Percentiles rank a stretch among this genome's conserved stretches.
Evolutionary conservation across 2,888 invertebrate genomes (phyloP).

Genomic region (Phaedon cochleariae): DNA sequence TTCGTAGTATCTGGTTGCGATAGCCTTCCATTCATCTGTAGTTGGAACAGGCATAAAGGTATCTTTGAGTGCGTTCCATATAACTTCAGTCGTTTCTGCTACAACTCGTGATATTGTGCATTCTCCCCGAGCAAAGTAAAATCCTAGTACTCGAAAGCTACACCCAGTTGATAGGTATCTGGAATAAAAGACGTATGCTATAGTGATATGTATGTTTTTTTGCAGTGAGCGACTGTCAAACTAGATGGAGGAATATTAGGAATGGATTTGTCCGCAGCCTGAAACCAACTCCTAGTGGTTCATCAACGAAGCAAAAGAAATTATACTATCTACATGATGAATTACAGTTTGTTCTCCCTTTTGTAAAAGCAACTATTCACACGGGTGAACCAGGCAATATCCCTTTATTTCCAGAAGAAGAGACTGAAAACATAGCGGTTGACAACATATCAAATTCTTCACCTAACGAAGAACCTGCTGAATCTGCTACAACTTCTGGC

Average conservation of each 20-base stretch:
- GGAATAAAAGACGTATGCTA: neutral
- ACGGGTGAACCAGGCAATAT: neutral
- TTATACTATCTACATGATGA: neutral
- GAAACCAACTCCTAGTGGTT: neutral
- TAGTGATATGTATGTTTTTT: neutral
- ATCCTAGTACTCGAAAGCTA: conserved; percentile 1
- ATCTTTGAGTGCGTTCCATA: neutral
- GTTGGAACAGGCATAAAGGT: neutral
- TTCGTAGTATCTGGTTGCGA: conserved; percentile 6
- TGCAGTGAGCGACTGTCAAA: conserved; percentile 4
- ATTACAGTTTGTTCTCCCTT: neutral
- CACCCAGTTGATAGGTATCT: conserved; percentile 13
- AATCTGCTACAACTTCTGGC: too few relatives aligned
- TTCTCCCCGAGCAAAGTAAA: conserved; percentile 15
- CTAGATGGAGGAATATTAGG: too few relatives aligned
- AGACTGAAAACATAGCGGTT: too few relatives aligned
- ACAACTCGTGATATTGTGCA: conserved; percentile 13
- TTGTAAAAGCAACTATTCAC: neutral
- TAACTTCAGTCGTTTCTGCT: conserved; percentile 12
- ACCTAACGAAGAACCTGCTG: too few relatives aligned
- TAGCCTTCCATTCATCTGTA: conserved; percentile 2
- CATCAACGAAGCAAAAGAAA: neutral
- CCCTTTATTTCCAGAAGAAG: too few relatives aligned
- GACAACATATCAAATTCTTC: too few relatives aligned
- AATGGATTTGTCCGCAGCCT: too few relatives aligned